Evolutionary conservation across 1,140 invertebrate genomes (phyloP).

Genomic region (Lineus longissimus): DNA sequence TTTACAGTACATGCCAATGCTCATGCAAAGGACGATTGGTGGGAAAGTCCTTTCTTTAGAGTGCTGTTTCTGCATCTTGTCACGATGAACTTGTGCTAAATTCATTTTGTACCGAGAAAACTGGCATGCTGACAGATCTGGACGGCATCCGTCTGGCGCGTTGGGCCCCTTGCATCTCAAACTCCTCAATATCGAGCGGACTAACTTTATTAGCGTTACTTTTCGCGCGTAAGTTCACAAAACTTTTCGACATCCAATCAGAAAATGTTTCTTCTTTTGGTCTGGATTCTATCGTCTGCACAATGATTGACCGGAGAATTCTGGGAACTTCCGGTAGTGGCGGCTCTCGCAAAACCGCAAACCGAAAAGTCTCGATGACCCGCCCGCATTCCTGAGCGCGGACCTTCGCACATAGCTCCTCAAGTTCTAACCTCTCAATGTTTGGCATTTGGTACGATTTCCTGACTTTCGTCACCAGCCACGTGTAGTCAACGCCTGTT

Average conservation of each 20-base stretch:
- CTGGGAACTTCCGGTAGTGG: constrained; percentile 30
- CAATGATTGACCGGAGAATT: constrained; percentile 36
- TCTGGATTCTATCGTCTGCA: constrained; percentile 35
- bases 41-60: too few relatives aligned
- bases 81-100: too few relatives aligned
- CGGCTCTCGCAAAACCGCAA: constrained; percentile 33
- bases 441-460: constrained; percentile 43
- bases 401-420: constrained; percentile 43
- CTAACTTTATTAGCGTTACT: too few relatives aligned
- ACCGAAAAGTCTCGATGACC: constrained; percentile 40
- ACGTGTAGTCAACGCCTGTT: constrained; percentile 44
- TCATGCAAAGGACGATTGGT: too few relatives aligned
- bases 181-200: too few relatives aligned
- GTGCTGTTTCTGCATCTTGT: too few relatives aligned
- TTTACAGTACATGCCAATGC: too few relatives aligned
- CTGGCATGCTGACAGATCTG: not conserved
- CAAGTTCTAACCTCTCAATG: constrained; percentile 42
- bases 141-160: not conserved
- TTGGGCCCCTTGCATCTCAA: not conserved
- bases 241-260: constrained; percentile 37
- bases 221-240: constrained; percentile 23
- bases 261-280: constrained; percentile 36
- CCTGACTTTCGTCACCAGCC: constrained; percentile 32
- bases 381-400: constrained; percentile 35
- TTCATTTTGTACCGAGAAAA: not conserved